Percentiles rank a stretch among this genome's conserved stretches.
phyloP scores from a whole-genome alignment of 1,140 invertebrate species.

The Macrobrachium rosenbergii region DNA sequence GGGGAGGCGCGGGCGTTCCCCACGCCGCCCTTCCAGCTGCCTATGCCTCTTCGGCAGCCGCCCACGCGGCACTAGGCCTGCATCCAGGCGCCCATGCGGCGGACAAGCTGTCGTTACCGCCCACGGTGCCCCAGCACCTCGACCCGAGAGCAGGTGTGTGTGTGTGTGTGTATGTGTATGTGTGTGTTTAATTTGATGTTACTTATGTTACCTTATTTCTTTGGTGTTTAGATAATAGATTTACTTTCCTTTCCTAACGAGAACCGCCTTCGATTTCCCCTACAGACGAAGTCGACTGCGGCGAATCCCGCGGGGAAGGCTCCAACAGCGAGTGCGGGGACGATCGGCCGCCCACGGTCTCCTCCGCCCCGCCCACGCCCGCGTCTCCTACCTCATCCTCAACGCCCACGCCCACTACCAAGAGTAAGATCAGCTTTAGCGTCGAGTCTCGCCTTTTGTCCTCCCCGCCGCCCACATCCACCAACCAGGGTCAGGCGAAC shows the following conservation, averaged over 20 bases:
- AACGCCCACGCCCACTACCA: slow-evolving; percentile 56
- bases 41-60: slow-evolving; percentile 54
- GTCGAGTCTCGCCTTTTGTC: slow-evolving; percentile 63
- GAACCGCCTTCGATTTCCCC: not conserved
- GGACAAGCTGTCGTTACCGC: slow-evolving; percentile 42
- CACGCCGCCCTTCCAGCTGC: slow-evolving; percentile 49
- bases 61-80: slow-evolving; percentile 59
- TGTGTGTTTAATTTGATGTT: not conserved
- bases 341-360: slow-evolving; percentile 50
- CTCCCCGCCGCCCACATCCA: slow-evolving; percentile 47
- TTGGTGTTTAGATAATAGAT: not conserved
- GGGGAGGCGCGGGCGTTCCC: slow-evolving; percentile 47
- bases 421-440: slow-evolving; percentile 65
- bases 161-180: not conserved
- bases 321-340: slow-evolving; percentile 54
- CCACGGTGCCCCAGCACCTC: slow-evolving; percentile 32
- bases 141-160: slow-evolving; percentile 51
- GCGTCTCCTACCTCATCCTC: slow-evolving; percentile 58
- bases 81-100: slow-evolving; percentile 45
- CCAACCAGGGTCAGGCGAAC: slow-evolving; percentile 27
- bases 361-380: slow-evolving; percentile 42
- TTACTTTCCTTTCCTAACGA: too few species aligned
- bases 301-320: slow-evolving; percentile 52
- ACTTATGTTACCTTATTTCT: not conserved
- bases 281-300: slow-evolving; percentile 48